Evolutionary conservation across 2,113 vertebrate genomes (phyloP).

Genomic region (Thalassoma bifasciatum): DNA sequence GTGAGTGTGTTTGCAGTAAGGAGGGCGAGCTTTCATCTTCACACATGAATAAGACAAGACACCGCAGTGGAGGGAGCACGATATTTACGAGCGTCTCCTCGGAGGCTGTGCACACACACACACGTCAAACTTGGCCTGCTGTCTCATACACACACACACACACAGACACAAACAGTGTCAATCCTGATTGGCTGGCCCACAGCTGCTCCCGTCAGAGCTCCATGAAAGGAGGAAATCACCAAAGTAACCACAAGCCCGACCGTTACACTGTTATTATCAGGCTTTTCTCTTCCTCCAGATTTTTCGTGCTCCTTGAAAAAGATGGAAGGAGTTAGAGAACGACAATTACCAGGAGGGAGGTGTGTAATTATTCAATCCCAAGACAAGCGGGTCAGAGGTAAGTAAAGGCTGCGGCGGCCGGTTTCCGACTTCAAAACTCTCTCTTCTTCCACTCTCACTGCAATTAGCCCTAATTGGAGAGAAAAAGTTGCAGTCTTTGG

Average conservation of each 20-base stretch:
- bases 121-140: slow-evolving; percentile 41
- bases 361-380: slow-evolving; percentile 82
- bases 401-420: slow-evolving; percentile 73
- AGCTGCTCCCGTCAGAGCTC: slow-evolving; percentile 46
- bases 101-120: slow-evolving; percentile 43
- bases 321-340: slow-evolving; percentile 65
- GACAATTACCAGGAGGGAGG: slow-evolving; percentile 80
- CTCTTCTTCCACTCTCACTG: slow-evolving; percentile 76
- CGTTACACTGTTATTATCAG: slow-evolving; percentile 78
- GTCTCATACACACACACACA: slow-evolving; percentile 40
- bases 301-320: slow-evolving; percentile 70
- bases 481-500: slow-evolving; percentile 73
- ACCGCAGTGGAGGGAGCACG: slow-evolving; percentile 64
- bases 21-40: slow-evolving; percentile 67
- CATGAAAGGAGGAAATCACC: slow-evolving; percentile 76
- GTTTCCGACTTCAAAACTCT: slow-evolving; percentile 70
- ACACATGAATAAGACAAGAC: slow-evolving; percentile 70
- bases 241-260: slow-evolving; percentile 75
- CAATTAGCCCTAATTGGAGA: slow-evolving; percentile 81
- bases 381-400: slow-evolving; percentile 77
- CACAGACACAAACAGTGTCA: slow-evolving; percentile 37
- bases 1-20: slow-evolving; percentile 7
- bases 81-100: slow-evolving; percentile 77
- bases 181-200: slow-evolving; percentile 49
- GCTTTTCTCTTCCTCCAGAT: slow-evolving; percentile 60